phyloP scores from a whole-genome alignment of 2,888 invertebrate genomes.

The Pasiphila rectangulata region DNA sequence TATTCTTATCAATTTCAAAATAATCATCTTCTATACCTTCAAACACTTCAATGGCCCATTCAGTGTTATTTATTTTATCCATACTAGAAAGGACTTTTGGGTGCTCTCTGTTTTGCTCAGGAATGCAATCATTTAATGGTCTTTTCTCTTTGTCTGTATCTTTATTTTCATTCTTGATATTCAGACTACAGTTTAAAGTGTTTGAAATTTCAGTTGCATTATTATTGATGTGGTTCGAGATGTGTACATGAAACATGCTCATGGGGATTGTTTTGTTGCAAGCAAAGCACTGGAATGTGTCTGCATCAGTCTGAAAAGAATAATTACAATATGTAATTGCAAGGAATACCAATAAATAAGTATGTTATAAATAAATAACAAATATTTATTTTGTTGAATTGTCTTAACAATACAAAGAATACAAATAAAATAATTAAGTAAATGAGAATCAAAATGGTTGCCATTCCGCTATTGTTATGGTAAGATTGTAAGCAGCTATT shows the following conservation, averaged over 20 bases:
- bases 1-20: slow-evolving; percentile 40
- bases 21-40: slow-evolving; percentile 34
- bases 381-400: no score
- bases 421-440: no score
- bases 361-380: no score
- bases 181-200: background rate
- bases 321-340: no score
- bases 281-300: slow-evolving; percentile 50
- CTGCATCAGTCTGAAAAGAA: slow-evolving; percentile 45
- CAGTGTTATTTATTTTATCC: slow-evolving; percentile 20
- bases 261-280: slow-evolving; percentile 42
- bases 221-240: slow-evolving; percentile 23
- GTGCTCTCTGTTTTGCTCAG: background rate
- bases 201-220: background rate
- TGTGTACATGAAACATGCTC: slow-evolving; percentile 35
- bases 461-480: no score
- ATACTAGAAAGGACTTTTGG: slow-evolving; percentile 15
- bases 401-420: no score
- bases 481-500: no score
- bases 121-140: background rate
- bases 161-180: background rate
- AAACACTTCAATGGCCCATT: slow-evolving; percentile 31
- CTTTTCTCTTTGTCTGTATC: slow-evolving; percentile 7
- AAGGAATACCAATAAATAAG: no score
- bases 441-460: no score